Evolutionary conservation across 2,113 vertebrate species (phyloP), one percentile per base, ranked within the genome.

Genomic region (Myrmecophaga tridactyla): DNA sequence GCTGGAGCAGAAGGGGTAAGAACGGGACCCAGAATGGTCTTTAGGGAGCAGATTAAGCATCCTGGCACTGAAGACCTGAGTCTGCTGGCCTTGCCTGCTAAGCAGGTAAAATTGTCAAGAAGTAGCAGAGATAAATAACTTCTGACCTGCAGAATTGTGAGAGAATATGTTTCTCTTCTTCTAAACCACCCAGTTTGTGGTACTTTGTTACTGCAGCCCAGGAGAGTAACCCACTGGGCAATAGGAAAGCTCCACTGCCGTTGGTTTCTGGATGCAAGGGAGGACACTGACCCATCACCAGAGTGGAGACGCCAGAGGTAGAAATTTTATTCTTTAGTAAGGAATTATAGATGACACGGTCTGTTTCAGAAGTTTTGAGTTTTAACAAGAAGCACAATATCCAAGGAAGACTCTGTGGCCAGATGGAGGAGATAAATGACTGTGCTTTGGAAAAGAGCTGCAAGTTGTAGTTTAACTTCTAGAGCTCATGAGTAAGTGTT

Each of bases 221-320:
- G 48, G 7, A 51, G 48, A 51, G 48, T 51, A 51, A 51, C 14
- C 10, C 48, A 51, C 48, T 51, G 48, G 34, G 13, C 25, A 31
- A 10, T 3, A 27, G 34, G 5, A n/a, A 15, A 23, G 4, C 7
- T 29, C 10, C 36, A 4, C 11, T 6, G 2, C 31, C 8, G 0
- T 3, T 15, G 20, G 29, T 31, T 15, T 29, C 63, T 25, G 23
- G 29, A 25, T 13, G 36, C 1, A 46, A n/a, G 21, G 13, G 48
- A 29, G 60, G 34, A 14, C 6, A 15, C 17, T 0, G 13, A 41
- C 36, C 7, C 10, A 7, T 4, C 48, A 27, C 4, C 29, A 10
- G 13, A 11, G 51, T 7, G 1, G 31, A 46, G 29, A 67, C 34
- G 1, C 34, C 34, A 43, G 53, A 48, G n/a, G n/a, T 3, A 25